Percentiles rank a stretch among this genome's conserved stretches.
Conservation (phyloP, 2,797 vertebrate genomes). For the Oreochromis grahami region DNA sequence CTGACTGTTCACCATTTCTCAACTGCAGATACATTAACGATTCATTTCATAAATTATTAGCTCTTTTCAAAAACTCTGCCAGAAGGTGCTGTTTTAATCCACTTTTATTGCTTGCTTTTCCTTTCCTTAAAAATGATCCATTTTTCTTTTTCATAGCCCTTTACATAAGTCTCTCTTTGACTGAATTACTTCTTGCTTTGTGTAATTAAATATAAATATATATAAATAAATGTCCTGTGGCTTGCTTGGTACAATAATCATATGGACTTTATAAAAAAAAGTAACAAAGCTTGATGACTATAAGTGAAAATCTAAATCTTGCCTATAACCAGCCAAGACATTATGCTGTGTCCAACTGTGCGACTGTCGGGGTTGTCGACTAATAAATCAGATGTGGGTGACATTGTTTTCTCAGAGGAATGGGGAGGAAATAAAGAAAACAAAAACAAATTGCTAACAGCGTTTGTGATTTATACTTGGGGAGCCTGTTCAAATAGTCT, state of each 20-base stretch:
- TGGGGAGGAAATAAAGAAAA: not conserved
- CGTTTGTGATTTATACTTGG: not conserved
- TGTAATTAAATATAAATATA: not conserved
- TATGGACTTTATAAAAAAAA: not conserved
- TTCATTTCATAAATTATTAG: not conserved
- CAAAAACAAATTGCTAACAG: not conserved
- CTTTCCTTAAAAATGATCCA: not conserved
- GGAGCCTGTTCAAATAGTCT: not conserved
- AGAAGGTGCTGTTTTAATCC: not conserved
- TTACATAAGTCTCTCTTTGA: not conserved
- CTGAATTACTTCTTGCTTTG: not conserved
- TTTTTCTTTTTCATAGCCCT: not conserved
- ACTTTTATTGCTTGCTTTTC: not conserved
- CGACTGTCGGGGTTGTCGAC: not conserved
- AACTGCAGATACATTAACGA: not conserved
- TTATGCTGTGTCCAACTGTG: not conserved
- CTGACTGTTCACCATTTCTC: not conserved
- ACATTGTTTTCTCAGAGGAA: not conserved
- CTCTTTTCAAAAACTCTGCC: not conserved
- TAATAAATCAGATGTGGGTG: not conserved
- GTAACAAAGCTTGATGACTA: not conserved
- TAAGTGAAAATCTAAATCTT: not conserved
- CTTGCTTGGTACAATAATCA: not conserved
- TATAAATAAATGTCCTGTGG: not conserved
- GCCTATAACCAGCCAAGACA: not conserved